Base-by-base conservation (phyloP, 2,797 vertebrate genomes). In the Pseudochromis fuscus region DNA sequence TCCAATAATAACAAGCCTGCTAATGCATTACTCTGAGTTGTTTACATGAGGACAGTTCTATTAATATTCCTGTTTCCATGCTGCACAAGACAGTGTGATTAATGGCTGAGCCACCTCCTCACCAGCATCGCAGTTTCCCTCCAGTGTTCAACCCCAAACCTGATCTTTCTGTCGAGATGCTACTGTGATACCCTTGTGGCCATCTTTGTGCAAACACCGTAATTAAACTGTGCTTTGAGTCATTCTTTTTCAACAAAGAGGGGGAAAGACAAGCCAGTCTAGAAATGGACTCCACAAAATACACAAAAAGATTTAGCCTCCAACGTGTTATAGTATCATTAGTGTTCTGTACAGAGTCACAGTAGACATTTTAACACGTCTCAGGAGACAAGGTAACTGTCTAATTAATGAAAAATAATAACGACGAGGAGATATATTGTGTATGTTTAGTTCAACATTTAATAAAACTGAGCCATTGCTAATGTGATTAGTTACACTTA, bases 31-130 rank as follows among this genome's bases (percentile, higher is more conserved):
- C 25, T 56, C 50, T 40, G 58, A 56, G 31, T 38, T 74, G 56
- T 65, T 61, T 53, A 42, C 55, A 66, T 37, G 49, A 38, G 46
- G 35, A 33, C 18, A 5, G 4, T 44, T 51, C 59, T 52, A 66
- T 75, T 58, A 68, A 58, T 74, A 79, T 76, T 82, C 49, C 44
- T 65, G 37, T 67, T 73, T 55, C 61, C 30, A 44, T 48, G 33
- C 31, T 49, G n/a, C 40, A 46, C 50, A 50, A 64, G 42, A 69
- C 44, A 21, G 53, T 5, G 44, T 67, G 65, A 75, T 64, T 68
- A 80, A 62, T 66, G 60, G 13, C 40, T n/a, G 35, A 13, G 37
- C 42, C 7, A 16, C 33, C 58, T 72, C 48, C 33, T 58, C 55
- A 69, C 45, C 30, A 58, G 33, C 33, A 8, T 51, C 27, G 31